Base-by-base conservation (phyloP, 2,113 vertebrate genomes). In the Ramphastos sulfuratus region DNA sequence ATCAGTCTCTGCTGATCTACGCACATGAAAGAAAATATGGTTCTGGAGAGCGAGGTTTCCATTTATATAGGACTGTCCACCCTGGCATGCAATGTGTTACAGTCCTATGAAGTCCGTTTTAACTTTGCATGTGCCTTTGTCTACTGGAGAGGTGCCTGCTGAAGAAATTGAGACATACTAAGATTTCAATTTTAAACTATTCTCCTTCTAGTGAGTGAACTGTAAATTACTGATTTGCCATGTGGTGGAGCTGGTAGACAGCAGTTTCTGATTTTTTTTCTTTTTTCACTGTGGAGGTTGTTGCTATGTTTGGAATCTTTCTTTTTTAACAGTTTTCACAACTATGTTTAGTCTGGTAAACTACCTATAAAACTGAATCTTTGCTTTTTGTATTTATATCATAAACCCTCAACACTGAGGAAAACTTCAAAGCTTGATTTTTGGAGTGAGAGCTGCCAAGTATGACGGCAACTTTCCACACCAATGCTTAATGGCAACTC, bases 201-300 rank as follows among this genome's bases (percentile, higher is more conserved):
- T 19, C 30, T 83, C 23, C 27, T 83, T 61, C 25, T 73, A 69
- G n/a, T 2, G 12, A 87, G 39, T 1, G 1, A 79, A 52, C 50
- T 96, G 97, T 93, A 92, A 93, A 93, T 86, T 95, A 50, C 85
- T 77, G 15, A 70, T 95, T 87, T 86, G 37, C 97, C 97, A 96
- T 95, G 84, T 85, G 97, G 96, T 96, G 97, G 97, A 96, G 97
- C 96, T 97, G 92, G 95, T 92, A 89, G 87, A 97, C 93, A 97
- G 85, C 82, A 56, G 39, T 96, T 97, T 16, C 28, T 63, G 75
- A 64, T 78, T 74, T 64, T 39, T 4, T 4, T 3, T 71, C 56
- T 44, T 4, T 3, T 88, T 42, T 85, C 14, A 0, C 52, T 55
- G 39, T 65, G 46, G 74, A 74, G n/a, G 65, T 81, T 81, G 79